Evolutionary conservation across 2,113 vertebrate species (phyloP).

Genomic region (Oriolus oriolus): DNA sequence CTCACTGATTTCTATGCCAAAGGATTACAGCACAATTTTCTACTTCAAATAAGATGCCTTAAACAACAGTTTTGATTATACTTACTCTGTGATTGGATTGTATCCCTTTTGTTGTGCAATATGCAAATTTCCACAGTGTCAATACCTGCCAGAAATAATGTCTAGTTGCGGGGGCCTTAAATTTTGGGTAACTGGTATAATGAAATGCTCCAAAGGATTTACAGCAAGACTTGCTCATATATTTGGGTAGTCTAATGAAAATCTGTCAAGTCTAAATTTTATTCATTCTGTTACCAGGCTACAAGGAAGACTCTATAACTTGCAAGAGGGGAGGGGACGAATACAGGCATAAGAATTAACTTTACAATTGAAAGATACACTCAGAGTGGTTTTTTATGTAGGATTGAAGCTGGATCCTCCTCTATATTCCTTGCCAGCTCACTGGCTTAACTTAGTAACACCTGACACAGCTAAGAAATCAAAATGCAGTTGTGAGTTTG

Average conservation of each 20-base stretch:
- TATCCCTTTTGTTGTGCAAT: not conserved
- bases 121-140: not conserved
- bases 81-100: not conserved
- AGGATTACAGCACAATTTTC: not conserved
- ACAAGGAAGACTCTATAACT: not conserved
- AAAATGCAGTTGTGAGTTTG: not conserved
- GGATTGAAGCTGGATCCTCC: not conserved
- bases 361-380: not conserved
- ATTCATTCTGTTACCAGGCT: not conserved
- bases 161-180: not conserved
- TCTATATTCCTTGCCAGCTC: not conserved
- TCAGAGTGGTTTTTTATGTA: not conserved
- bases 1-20: not conserved
- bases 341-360: not conserved
- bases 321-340: not conserved
- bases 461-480: not conserved
- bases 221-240: not conserved
- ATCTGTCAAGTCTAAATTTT: not conserved
- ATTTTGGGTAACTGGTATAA: not conserved
- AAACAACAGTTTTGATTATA: not conserved
- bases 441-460: not conserved
- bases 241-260: not conserved
- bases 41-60: not conserved
- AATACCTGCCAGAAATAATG: not conserved
- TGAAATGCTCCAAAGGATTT: not conserved